phyloP scores from a whole-genome alignment of 1,140 invertebrate species.

The Liolophura sinensis region DNA sequence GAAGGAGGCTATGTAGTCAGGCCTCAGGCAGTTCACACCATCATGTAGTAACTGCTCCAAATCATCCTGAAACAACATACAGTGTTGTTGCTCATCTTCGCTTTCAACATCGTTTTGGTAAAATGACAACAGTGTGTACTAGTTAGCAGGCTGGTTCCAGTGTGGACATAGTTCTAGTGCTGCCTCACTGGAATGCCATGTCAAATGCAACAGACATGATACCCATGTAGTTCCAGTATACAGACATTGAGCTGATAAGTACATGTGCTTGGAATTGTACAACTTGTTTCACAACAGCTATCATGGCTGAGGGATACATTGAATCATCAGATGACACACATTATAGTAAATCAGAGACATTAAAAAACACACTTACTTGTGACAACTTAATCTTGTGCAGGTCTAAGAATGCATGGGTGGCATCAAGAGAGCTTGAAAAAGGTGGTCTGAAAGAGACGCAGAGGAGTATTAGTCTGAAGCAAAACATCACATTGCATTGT shows the following conservation, averaged over 20 bases:
- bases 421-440: conserved; percentile 46
- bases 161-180: no score
- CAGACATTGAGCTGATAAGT: conserved; percentile 4
- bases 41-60: conserved; percentile 57
- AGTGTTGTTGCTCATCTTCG: background rate
- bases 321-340: no score
- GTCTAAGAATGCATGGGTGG: conserved; percentile 66
- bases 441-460: conserved; percentile 36
- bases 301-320: no score
- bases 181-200: background rate
- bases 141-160: background rate
- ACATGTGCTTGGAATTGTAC: background rate
- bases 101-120: background rate
- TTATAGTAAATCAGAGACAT: background rate
- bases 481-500: no score
- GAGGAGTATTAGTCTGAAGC: background rate
- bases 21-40: conserved; percentile 62
- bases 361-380: conserved; percentile 23
- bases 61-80: conserved; percentile 53
- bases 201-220: background rate
- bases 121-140: no score
- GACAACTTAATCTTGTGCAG: conserved; percentile 55
- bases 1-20: conserved; percentile 65
- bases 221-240: conserved; percentile 13
- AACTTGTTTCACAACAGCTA: no score